Percentiles rank a stretch among this genome's conserved stretches.
Evolutionary conservation across 2,888 invertebrate genomes (phyloP).

Genomic region (Falcaria lacertinaria): DNA sequence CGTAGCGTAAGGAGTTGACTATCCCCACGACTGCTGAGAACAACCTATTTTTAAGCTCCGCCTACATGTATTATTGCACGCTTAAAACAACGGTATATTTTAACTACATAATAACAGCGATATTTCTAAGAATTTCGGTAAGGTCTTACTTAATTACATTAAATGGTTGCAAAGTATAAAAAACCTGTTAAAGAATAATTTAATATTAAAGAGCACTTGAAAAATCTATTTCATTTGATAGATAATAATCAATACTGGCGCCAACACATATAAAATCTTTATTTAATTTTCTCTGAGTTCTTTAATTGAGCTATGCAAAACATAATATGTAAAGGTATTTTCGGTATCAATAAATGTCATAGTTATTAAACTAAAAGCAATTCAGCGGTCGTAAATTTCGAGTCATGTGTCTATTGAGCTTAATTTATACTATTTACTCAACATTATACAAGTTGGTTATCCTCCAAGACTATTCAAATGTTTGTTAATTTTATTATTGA

Average conservation of each 20-base stretch:
- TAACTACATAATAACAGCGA: too few species aligned
- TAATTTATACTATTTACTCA: constrained; percentile 42
- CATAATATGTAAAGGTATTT: constrained; percentile 7
- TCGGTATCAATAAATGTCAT: constrained; percentile 21
- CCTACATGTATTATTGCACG: not conserved
- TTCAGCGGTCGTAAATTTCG: constrained; percentile 26
- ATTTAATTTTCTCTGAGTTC: too few species aligned
- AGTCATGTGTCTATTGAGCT: constrained; percentile 19
- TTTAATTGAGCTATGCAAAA: constrained; percentile 1
- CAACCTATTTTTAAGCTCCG: constrained; percentile 3
- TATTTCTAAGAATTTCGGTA: too few species aligned
- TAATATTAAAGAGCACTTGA: too few species aligned
- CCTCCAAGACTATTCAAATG: constrained; percentile 27
- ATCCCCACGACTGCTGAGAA: constrained; percentile 1
- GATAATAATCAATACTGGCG: too few species aligned
- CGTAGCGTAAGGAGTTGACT: constrained; percentile 3
- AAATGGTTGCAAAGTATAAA: too few species aligned
- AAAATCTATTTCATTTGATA: too few species aligned
- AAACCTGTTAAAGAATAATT: too few species aligned
- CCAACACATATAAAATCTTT: too few species aligned
- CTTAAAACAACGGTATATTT: too few species aligned
- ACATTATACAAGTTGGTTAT: constrained; percentile 18
- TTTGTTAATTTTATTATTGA: constrained; percentile 43
- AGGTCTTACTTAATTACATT: too few species aligned
- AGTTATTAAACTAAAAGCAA: constrained; percentile 21